These are phyloP conservation scores for Bos javanicus DNA, from an alignment of 2,113 vertebrate genomes.

Conservation along the genomic window DNA sequence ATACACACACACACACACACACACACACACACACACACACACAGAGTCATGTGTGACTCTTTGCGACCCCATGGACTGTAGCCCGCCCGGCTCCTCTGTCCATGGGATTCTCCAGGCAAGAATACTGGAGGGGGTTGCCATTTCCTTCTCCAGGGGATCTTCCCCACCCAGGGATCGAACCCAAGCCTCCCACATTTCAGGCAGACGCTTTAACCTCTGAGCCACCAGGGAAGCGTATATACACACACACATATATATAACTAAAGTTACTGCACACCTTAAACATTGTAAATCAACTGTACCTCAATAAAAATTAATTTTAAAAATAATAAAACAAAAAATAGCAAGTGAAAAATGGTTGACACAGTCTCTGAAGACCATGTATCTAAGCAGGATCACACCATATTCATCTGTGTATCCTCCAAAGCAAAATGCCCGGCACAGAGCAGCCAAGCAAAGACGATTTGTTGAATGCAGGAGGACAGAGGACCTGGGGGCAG, in stretches of 20 bases:
- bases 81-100: rapidly evolving
- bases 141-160: too few relatives aligned
- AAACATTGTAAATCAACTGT: neutral
- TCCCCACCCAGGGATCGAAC: too few relatives aligned
- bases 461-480: neutral
- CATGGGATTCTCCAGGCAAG: too few relatives aligned
- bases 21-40: too few relatives aligned
- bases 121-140: too few relatives aligned
- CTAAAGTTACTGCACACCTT: neutral
- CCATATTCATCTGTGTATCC: neutral
- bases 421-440: neutral
- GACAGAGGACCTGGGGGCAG: neutral
- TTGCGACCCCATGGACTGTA: rapidly evolving
- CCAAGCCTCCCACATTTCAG: too few relatives aligned
- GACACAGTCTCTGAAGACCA: neutral
- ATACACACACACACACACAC: too few relatives aligned
- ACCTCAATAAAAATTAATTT: neutral
- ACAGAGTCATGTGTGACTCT: too few relatives aligned
- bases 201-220: too few relatives aligned
- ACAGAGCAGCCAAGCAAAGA: neutral
- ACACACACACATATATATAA: rapidly evolving
- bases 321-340: neutral
- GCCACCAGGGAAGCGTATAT: neutral
- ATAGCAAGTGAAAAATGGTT: neutral
- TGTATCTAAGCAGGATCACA: neutral